Base-by-base conservation (phyloP, 2,888 invertebrate species). In the Troides aeacus region DNA sequence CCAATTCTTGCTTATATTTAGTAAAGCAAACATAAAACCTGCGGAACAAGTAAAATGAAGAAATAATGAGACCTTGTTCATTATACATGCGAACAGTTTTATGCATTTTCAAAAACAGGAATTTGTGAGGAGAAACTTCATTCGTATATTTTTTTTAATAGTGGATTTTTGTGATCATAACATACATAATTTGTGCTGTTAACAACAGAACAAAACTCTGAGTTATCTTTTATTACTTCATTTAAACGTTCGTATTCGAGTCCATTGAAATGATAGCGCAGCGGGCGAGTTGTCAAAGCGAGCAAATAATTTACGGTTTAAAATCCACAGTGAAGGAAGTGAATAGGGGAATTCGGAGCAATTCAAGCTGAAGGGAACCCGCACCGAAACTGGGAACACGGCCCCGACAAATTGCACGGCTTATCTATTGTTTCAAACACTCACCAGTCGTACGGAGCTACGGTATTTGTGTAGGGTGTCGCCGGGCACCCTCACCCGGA, bases 401-500 rank as follows among this genome's bases (percentile, higher is more conserved):
- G 76, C 68, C 64, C 69, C 76, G 78, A 84, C 84, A 82, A 84
- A 84, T 78, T 77, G 83, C 78, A 73, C 75, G 79, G 77, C 78
- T 80, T 81, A 82, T 86, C 83, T 84, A 85, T 83, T 84, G 84
- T 82, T 79, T 83, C 78, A 78, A 79, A 80, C 79, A 80, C 81
- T 82, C 77, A 78, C 77, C 77, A 78, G 80, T 82, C 80, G 80
- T 76, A 79, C 82, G 81, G 79, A 83, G 81, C 79, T 80, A 75
- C 74, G 78, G 76, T 80, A 81, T 83, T 84, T 84, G 79, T 81
- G 78, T 76, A 82, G 80, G 68, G 70, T 72, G 80, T 83, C 83
- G 36, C 18, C 53, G 50, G n/a, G 53, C 3, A 30, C 30, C 36
- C 21, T 21, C 81, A 80, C 79, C 77, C 76, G 74, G 7, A 73